Percentiles rank a stretch among this genome's conserved stretches.
phyloP scores from a whole-genome alignment of 2,113 vertebrate genomes.

The Aythya baeri region DNA sequence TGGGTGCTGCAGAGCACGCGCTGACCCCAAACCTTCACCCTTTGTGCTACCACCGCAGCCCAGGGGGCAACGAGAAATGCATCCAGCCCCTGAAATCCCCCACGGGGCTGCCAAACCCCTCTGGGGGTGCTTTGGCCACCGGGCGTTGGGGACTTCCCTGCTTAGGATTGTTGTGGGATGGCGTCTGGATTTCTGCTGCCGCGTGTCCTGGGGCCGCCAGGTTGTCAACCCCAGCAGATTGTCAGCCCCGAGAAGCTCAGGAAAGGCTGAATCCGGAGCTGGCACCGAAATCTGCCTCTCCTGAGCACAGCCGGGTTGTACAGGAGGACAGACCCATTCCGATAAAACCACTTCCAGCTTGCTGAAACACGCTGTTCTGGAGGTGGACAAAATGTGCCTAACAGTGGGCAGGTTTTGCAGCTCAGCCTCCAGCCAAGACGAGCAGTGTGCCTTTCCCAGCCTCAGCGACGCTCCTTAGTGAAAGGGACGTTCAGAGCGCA shows the following conservation, averaged over 20 bases:
- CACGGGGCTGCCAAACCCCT: not conserved
- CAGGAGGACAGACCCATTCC: not conserved
- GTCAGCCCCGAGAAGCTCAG: not conserved
- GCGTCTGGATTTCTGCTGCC: not conserved
- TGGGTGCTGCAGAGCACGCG: not conserved
- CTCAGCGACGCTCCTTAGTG: not conserved
- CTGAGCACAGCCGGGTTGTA: not conserved
- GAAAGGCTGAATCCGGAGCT: not conserved
- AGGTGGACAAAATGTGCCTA: not conserved
- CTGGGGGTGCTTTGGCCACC: no score
- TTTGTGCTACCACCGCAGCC: not conserved
- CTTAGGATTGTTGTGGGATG: not conserved
- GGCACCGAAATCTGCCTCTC: not conserved
- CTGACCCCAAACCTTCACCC: accelerated
- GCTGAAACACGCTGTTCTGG: not conserved
- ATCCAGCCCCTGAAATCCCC: not conserved
- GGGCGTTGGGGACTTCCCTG: not conserved
- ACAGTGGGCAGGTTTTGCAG: not conserved
- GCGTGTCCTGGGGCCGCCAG: not conserved
- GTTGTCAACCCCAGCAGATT: not conserved
- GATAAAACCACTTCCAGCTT: not conserved
- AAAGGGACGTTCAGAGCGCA: not conserved
- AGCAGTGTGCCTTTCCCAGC: not conserved
- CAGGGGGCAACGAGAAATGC: not conserved
- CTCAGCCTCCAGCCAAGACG: not conserved